Percentiles rank a stretch among this genome's conserved stretches.
phyloP scores from a whole-genome alignment of 2,797 vertebrate species.

The Myiothlypis chrysogaster region DNA sequence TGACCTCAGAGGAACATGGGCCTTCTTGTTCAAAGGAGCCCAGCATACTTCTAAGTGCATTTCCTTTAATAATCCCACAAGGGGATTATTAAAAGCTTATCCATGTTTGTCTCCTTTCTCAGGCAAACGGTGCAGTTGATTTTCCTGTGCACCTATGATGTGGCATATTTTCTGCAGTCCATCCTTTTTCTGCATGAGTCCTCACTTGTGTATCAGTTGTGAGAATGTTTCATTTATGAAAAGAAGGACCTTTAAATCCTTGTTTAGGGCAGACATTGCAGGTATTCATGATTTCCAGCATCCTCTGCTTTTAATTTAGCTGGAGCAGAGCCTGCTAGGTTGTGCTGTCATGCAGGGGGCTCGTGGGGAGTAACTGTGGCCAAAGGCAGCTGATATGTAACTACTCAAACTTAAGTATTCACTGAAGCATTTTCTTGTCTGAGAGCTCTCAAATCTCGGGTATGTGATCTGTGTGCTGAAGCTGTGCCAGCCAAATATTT shows the following conservation, averaged over 20 bases:
- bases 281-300: background rate
- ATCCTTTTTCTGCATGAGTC: background rate
- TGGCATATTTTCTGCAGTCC: background rate
- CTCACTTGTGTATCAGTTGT: background rate
- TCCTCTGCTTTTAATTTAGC: background rate
- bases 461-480: constrained; percentile 16
- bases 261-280: background rate
- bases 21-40: background rate
- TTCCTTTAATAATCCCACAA: background rate
- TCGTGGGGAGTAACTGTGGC: background rate
- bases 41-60: background rate
- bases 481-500: constrained; percentile 10
- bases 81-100: background rate
- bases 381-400: background rate
- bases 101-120: background rate
- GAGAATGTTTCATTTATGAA: background rate
- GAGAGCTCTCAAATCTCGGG: background rate
- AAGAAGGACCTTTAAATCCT: background rate
- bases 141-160: background rate
- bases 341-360: background rate
- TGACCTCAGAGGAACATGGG: background rate
- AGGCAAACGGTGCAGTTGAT: background rate
- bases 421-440: background rate
- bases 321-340: background rate
- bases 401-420: background rate